Conservation (phyloP, 2,797 vertebrate genomes). For the Cetoscarus ocellatus region DNA sequence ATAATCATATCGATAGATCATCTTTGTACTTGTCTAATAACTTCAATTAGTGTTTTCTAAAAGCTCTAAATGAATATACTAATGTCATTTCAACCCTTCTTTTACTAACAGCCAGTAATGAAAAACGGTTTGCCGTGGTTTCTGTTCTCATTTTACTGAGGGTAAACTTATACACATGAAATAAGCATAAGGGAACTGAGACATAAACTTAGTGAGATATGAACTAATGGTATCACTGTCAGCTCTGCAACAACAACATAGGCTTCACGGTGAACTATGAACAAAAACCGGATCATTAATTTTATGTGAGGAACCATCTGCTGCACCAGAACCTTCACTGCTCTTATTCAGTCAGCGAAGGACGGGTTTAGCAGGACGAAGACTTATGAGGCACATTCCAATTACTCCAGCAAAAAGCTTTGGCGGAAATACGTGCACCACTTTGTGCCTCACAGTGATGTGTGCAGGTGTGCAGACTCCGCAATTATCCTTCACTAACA, state of each 20-base stretch:
- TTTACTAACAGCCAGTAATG: too few species aligned
- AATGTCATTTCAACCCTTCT: too few species aligned
- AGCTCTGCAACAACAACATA: constrained; percentile 1
- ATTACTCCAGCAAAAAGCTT: constrained; percentile 30
- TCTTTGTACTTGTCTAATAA: too few species aligned
- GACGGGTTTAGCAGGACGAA: constrained; percentile 19
- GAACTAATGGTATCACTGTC: constrained; percentile 6
- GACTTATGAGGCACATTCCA: constrained; percentile 30
- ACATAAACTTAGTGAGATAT: constrained; percentile 2
- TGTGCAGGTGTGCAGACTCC: constrained; percentile 46
- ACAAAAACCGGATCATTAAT: constrained; percentile 33
- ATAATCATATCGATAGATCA: too few species aligned
- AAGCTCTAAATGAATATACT: too few species aligned
- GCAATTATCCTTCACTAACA: constrained; percentile 50
- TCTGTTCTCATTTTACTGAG: not conserved
- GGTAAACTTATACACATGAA: not conserved
- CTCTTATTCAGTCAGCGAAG: constrained; percentile 31
- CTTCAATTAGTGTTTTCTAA: too few species aligned
- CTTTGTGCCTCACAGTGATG: constrained; percentile 15
- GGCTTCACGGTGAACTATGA: constrained; percentile 17
- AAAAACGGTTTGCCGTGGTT: not conserved
- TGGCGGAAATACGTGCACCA: constrained; percentile 21
- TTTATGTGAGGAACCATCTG: constrained; percentile 51
- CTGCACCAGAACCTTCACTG: constrained; percentile 5
- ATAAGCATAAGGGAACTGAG: constrained; percentile 10